These are phyloP conservation scores for Natrix natrix DNA, from an alignment of 2,797 vertebrate genomes.

Conservation along the genomic window DNA sequence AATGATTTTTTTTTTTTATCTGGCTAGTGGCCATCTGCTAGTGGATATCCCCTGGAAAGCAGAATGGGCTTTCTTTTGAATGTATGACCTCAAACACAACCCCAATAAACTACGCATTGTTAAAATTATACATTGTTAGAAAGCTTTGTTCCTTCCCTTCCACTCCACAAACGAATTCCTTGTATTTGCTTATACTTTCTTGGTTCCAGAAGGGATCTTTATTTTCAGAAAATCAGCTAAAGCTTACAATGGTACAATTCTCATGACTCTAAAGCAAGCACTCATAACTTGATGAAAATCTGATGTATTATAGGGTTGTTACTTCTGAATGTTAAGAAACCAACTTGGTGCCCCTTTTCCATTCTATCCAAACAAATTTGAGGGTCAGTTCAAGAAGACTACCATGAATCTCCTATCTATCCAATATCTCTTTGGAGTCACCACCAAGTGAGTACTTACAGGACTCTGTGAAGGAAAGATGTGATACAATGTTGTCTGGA, in stretches of 20 bases:
- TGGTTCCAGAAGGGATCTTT: not conserved
- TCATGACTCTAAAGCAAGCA: not conserved
- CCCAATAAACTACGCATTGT: not conserved
- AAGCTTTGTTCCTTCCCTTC: not conserved
- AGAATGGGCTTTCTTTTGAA: not conserved
- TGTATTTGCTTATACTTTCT: not conserved
- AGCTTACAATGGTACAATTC: not conserved
- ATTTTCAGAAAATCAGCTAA: not conserved
- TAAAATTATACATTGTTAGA: too few species aligned
- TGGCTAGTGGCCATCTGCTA: not conserved
- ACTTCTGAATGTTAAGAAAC: not conserved
- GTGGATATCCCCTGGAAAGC: too few species aligned
- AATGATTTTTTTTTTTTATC: too few species aligned
- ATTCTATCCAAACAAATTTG: not conserved
- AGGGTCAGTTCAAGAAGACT: not conserved
- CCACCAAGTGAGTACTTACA: not conserved
- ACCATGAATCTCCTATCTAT: not conserved
- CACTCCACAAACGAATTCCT: not conserved
- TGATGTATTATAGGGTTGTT: not conserved
- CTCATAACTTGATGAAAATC: not conserved
- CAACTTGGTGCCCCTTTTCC: not conserved
- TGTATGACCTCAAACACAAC: not conserved
- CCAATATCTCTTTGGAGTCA: too few species aligned
- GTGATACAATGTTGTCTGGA: not conserved
- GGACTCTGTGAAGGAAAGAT: not conserved